A percentile compares a stretch with the other conserved stretches of the same genome.
Conservation (phyloP, 2,888 invertebrate species). For the Ctenicera cuprea region DNA sequence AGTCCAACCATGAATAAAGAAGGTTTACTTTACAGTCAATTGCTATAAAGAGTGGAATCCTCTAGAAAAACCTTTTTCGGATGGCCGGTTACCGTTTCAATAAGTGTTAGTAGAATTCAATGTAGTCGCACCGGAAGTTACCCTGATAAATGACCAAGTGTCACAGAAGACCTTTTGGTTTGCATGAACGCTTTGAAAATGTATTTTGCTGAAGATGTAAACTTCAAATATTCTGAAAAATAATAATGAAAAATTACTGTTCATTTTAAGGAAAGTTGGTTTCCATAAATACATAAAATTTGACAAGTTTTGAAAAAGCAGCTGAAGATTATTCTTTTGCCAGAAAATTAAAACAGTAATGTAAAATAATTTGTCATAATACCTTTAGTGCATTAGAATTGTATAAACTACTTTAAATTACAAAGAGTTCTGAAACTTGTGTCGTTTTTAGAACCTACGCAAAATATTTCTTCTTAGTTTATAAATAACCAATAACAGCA, state of each 20-base stretch:
- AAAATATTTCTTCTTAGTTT: too few species aligned
- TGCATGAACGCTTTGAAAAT: not conserved
- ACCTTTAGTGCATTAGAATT: too few species aligned
- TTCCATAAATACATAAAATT: too few species aligned
- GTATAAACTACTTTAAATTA: too few species aligned
- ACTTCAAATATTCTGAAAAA: not conserved
- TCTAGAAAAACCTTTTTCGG: slow-evolving; percentile 33
- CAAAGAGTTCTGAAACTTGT: too few species aligned
- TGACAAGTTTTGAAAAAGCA: too few species aligned
- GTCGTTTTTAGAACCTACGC: too few species aligned
- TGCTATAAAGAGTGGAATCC: slow-evolving; percentile 13
- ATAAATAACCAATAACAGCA: too few species aligned
- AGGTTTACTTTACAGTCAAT: slow-evolving; percentile 3
- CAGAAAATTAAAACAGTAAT: too few species aligned
- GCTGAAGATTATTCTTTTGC: too few species aligned
- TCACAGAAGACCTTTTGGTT: slow-evolving; percentile 13
- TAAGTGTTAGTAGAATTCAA: slow-evolving; percentile 37
- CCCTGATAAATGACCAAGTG: slow-evolving; percentile 32
- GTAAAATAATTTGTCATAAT: too few species aligned
- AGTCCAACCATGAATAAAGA: slow-evolving; percentile 12
- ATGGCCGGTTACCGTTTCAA: slow-evolving; percentile 40
- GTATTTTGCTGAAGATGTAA: not conserved
- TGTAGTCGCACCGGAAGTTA: slow-evolving; percentile 23
- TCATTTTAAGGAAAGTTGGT: too few species aligned
- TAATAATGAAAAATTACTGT: not conserved